Percentiles rank a stretch among this genome's conserved stretches.
phyloP scores from a whole-genome alignment of 2,888 invertebrate species.

The Tinea pellionella region DNA sequence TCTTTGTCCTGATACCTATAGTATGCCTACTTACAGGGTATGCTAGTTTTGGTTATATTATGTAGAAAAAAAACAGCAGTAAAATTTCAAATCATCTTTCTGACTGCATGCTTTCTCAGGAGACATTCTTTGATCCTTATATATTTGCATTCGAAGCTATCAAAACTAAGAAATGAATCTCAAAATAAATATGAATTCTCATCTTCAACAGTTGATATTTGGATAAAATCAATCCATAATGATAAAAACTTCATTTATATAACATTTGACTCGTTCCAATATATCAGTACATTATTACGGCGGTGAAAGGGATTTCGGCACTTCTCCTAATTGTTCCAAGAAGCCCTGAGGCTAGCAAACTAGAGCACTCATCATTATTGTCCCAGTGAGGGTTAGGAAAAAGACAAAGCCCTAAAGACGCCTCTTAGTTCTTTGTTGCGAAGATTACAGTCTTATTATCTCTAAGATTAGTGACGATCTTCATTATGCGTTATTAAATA shows the following conservation, averaged over 20 bases:
- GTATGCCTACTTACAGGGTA: no score
- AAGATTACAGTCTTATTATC: constrained; percentile 9
- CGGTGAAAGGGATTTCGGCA: constrained; percentile 22
- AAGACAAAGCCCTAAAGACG: not conserved
- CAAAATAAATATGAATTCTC: no score
- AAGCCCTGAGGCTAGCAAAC: constrained; percentile 10
- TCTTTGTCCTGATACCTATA: no score
- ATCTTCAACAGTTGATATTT: no score
- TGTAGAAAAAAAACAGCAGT: no score
- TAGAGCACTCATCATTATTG: constrained; percentile 27
- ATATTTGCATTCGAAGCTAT: no score
- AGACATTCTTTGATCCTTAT: no score
- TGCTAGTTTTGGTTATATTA: no score
- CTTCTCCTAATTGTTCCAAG: constrained; percentile 33
- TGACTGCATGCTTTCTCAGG: no score
- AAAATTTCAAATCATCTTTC: no score
- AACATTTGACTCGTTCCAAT: not conserved
- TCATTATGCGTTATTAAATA: constrained; percentile 19
- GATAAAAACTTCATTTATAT: not conserved
- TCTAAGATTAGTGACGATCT: constrained; percentile 21
- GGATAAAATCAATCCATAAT: no score
- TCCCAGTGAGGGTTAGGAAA: constrained; percentile 14
- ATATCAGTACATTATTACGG: not conserved
- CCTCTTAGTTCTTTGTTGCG: not conserved
- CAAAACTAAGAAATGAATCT: no score